Conservation (phyloP, 1,140 invertebrate genomes). For the Holotrichia oblita region DNA sequence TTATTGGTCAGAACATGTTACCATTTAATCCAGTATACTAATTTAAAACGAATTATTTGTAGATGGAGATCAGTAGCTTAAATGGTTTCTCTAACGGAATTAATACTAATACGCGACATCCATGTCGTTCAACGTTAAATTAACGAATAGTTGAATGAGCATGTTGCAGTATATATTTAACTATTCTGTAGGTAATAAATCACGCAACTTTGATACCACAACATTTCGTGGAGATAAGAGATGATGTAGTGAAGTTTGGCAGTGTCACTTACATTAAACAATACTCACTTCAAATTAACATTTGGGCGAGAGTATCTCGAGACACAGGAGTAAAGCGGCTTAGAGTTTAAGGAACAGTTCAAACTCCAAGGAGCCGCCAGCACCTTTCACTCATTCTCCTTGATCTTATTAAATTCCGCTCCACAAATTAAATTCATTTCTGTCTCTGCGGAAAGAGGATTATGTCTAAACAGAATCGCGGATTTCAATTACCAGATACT, state of each 20-base stretch:
- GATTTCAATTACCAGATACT: conserved; percentile 38
- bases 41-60: neutral
- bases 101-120: neutral
- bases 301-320: conserved; percentile 4
- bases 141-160: neutral
- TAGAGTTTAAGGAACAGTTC: conserved; percentile 40
- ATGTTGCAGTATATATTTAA: neutral
- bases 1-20: too few species aligned
- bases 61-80: neutral
- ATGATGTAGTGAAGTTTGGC: conserved; percentile 23
- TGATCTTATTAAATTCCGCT: conserved; percentile 40
- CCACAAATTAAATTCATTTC: conserved; percentile 41
- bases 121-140: neutral
- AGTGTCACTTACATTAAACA: conserved; percentile 40
- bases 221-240: neutral
- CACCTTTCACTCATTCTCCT: conserved; percentile 27
- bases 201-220: neutral
- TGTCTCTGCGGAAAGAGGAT: conserved; percentile 14
- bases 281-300: conserved; percentile 42
- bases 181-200: conserved; percentile 28
- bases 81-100: neutral
- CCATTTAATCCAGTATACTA: too few species aligned
- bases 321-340: conserved; percentile 31
- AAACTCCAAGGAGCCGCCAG: neutral
- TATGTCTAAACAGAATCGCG: conserved; percentile 17